Percentiles rank a stretch among this genome's conserved stretches.
Conservation (phyloP, 2,113 vertebrate genomes). For the Hippocampus guttulatus region DNA sequence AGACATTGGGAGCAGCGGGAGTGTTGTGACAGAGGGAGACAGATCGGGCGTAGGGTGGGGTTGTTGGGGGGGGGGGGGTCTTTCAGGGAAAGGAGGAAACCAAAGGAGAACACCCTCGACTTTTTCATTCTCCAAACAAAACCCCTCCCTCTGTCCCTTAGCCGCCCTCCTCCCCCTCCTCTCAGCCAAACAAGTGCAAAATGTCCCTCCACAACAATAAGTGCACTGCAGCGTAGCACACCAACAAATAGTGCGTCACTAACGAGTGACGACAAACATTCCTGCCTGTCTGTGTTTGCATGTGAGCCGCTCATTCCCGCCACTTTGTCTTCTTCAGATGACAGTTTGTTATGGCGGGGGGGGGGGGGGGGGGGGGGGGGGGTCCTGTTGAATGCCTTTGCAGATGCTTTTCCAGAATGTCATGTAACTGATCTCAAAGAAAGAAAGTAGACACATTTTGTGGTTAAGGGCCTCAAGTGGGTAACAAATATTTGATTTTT, state of each 20-base stretch:
- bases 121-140: conserved; percentile 49
- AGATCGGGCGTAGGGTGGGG: not conserved
- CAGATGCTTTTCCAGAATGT: conserved; percentile 14
- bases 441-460: conserved; percentile 11
- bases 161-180: conserved; percentile 4
- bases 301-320: conserved; percentile 23
- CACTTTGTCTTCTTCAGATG: conserved; percentile 15
- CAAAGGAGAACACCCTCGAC: conserved; percentile 65
- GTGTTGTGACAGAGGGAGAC: conserved; percentile 28
- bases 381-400: not conserved
- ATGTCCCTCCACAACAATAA: conserved; percentile 43
- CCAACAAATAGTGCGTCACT: conserved; percentile 69
- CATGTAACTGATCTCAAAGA: conserved; percentile 2
- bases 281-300: conserved; percentile 37
- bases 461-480: conserved; percentile 3
- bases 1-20: conserved; percentile 56
- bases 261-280: conserved; percentile 56
- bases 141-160: conserved; percentile 27
- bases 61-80: not conserved
- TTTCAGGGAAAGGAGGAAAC: conserved; percentile 70
- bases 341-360: conserved; percentile 8
- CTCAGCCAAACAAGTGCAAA: conserved; percentile 29
- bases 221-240: conserved; percentile 34
- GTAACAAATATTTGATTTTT: conserved; percentile 1
- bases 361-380: conserved; percentile 10